Evolutionary conservation across 2,888 invertebrate genomes (phyloP).

Genomic region (Unio pictorum): DNA sequence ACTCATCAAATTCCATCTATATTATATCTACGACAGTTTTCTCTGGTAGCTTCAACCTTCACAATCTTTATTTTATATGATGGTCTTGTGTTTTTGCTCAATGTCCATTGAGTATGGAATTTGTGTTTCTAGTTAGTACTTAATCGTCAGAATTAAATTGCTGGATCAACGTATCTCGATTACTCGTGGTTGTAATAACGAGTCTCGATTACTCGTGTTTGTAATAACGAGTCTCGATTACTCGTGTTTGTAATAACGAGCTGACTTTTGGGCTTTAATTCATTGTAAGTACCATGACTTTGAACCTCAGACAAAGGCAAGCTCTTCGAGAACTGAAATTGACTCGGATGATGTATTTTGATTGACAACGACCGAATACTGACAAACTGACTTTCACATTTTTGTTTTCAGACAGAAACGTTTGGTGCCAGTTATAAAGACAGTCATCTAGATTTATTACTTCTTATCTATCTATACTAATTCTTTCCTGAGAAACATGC

Average conservation of each 20-base stretch:
- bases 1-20: constrained; percentile 20
- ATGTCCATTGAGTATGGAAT: constrained; percentile 10
- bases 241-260: constrained; percentile 3
- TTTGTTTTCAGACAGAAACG: constrained; percentile 25
- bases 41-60: not conserved
- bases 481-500: constrained; percentile 14
- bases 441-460: constrained; percentile 18
- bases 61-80: constrained; percentile 9
- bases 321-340: constrained; percentile 11
- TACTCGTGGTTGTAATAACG: constrained; percentile 11
- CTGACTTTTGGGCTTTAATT: constrained; percentile 5
- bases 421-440: constrained; percentile 16
- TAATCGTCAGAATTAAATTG: not conserved
- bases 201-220: constrained; percentile 16
- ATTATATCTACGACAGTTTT: constrained; percentile 13
- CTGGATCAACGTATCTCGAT: constrained; percentile 12
- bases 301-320: constrained; percentile 26
- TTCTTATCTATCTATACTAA: constrained; percentile 2
- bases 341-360: constrained; percentile 16
- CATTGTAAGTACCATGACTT: constrained; percentile 20
- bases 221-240: constrained; percentile 12
- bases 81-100: constrained; percentile 15
- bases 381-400: constrained; percentile 16
- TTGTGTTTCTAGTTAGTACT: not conserved
- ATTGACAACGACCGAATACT: constrained; percentile 19